Evolutionary conservation across 2,888 invertebrate species (phyloP), one percentile per base, ranked within the genome.

Genomic region (Eupelmus urozonus): DNA sequence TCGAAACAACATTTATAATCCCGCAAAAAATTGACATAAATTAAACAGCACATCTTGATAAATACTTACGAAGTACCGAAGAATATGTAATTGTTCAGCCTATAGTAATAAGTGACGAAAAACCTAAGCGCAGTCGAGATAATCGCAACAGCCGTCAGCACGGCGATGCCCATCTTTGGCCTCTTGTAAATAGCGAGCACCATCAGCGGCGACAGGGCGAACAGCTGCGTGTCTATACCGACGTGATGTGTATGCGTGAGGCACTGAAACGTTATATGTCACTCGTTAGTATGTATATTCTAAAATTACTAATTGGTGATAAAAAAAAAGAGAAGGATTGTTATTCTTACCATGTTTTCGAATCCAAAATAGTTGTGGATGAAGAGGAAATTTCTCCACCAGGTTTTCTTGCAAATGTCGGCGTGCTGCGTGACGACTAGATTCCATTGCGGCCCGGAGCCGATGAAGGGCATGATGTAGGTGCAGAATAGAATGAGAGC

Each of bases 291-390:
- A 20, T 51, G 45, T 45, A 57, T 27, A 13, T 16, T 2, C 9
- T 23, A 9, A 20, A 9, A 51, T 49, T n/a, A 18, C 1, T 20
- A 62, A 40, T 20, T 3, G 1, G n/a, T n/a, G n/a, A n/a, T 11
- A 1, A 18, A 49, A n/a, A n/a, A 49, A 34, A 65, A 13, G 9
- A 53, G 67, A 80, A n/a, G n/a, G n/a, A n/a, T n/a, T n/a, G 20
- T 53, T 7, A 18, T 18, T 4, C 85, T 84, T 90, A 93, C 93
- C 93, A 94, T 94, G 83, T 94, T 92, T 84, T 93, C 92, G 84
- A 94, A 94, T 53, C 94, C 94, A 84, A 93, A 94, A 85, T 94
- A 94, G 86, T 94, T 94, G 84, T 94, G 94, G 72, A 94, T 93
- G 82, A 94, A 94, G 0, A 94, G 87, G 80, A 94, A 90, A 85